phyloP scores from a whole-genome alignment of 2,797 vertebrate species.

The Arrhamphus sclerolepis region DNA sequence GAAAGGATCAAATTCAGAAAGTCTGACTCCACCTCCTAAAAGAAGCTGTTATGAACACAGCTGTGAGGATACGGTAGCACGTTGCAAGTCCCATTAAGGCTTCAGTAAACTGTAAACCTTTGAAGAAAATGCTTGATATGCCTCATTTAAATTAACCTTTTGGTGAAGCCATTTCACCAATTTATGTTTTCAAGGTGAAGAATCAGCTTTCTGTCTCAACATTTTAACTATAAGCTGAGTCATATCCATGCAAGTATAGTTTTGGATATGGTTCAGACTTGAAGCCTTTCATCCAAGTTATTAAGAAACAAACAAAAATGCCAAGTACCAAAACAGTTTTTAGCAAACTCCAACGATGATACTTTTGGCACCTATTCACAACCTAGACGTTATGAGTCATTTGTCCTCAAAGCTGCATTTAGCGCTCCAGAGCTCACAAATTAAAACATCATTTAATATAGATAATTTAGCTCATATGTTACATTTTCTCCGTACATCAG shows the following conservation, averaged over 20 bases:
- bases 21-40: too few relatives aligned
- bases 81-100: too few relatives aligned
- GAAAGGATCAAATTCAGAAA: too few relatives aligned
- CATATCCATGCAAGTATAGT: constrained; percentile 42
- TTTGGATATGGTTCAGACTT: constrained; percentile 35
- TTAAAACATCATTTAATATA: constrained; percentile 17
- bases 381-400: constrained; percentile 18
- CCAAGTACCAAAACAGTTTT: constrained; percentile 47
- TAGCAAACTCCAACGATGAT: constrained; percentile 29
- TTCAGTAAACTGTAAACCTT: too few relatives aligned
- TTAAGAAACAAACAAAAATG: constrained; percentile 44
- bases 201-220: too few relatives aligned
- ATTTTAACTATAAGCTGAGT: too few relatives aligned
- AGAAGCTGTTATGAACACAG: too few relatives aligned
- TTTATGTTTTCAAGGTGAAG: too few relatives aligned
- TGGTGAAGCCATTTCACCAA: constrained; percentile 7
- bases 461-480: constrained; percentile 18
- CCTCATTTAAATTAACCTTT: neutral
- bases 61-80: too few relatives aligned
- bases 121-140: neutral
- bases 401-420: constrained; percentile 26
- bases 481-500: constrained; percentile 14
- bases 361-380: constrained; percentile 38
- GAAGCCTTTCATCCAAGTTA: constrained; percentile 17
- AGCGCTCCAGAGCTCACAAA: neutral